A percentile compares a stretch with the other conserved stretches of the same genome.
These are phyloP conservation scores for Masticophis lateralis DNA, from an alignment of 2,797 vertebrate species.

Conservation along the genomic window DNA sequence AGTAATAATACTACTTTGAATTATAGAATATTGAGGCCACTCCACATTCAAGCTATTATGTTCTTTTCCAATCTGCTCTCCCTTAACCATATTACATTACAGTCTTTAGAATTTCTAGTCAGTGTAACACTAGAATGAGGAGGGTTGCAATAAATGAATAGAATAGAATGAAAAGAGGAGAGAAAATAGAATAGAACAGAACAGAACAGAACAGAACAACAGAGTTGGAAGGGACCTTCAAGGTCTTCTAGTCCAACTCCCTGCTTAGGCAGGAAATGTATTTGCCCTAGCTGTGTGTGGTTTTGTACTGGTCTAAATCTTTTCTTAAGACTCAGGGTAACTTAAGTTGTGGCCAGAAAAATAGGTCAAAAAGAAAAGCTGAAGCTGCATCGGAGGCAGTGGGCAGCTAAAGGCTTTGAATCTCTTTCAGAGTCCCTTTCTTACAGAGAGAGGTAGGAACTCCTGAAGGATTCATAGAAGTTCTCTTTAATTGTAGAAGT, in stretches of 20 bases:
- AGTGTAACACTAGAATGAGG: neutral
- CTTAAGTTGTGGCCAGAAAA: neutral
- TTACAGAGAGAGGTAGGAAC: neutral
- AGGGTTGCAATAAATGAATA: neutral
- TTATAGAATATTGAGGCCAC: neutral
- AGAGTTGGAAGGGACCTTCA: neutral
- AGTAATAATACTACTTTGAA: neutral
- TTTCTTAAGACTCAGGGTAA: neutral
- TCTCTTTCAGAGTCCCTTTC: neutral
- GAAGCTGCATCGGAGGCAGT: neutral
- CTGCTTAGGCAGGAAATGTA: neutral
- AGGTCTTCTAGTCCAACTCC: neutral
- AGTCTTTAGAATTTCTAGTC: neutral
- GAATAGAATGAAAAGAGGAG: no score
- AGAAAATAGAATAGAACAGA: no score
- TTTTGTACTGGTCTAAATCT: neutral
- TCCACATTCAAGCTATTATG: neutral
- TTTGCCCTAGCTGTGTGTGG: neutral
- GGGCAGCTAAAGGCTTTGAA: neutral
- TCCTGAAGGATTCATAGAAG: neutral
- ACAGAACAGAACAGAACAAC: no score
- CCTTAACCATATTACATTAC: neutral
- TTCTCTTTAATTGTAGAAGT: neutral
- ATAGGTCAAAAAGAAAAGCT: neutral
- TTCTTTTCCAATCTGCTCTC: neutral